Base-by-base conservation (phyloP, 2,888 invertebrate genomes). In the Orthosia cruda region DNA sequence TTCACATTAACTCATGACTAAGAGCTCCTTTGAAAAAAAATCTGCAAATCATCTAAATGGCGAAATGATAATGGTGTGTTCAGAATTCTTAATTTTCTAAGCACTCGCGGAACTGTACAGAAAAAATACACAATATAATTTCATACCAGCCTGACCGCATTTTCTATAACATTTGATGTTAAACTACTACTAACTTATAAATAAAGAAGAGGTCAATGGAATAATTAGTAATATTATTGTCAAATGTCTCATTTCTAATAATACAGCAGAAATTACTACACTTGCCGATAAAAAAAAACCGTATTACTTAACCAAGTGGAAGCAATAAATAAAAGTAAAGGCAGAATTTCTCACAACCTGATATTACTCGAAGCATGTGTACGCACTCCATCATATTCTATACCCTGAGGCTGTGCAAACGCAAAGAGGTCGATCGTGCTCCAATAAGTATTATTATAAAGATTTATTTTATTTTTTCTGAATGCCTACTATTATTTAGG, bases 341-440 rank as follows among this genome's bases (percentile, higher is more conserved):
- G 67, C 65, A 85, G 68, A 80, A 75, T 74, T 83, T 80, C 83
- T 81, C 73, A 77, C 74, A 87, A 80, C 78, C 87, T 18, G 80
- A 79, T 84, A 84, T 80, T 85, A 84, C 71, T 75, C 62, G 55
- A 66, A 58, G 66, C 81, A 84, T 82, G 73, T 73, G 78, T 79
- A 74, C 77, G 77, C 86, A 82, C 76, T 88, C 80, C 77, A 88
- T 87, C 87, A 87, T 80, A 82, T 77, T 72, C 77, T 72, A 61
- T 58, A 87, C 84, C 86, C 84, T 74, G 68, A 59, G 88, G 87
- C 84, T 76, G 71, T 69, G 77, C 63, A 74, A 67, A 77, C 78
- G 84, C 77, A 84, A 75, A 85, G 81, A 87, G 82, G 87, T 88
- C 80, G 79, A 79, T 81, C 82, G 82, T 86, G 80, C 63, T 84